Evolutionary conservation across 2,113 vertebrate species (phyloP).

Genomic region (Cranoglanis bouderius): DNA sequence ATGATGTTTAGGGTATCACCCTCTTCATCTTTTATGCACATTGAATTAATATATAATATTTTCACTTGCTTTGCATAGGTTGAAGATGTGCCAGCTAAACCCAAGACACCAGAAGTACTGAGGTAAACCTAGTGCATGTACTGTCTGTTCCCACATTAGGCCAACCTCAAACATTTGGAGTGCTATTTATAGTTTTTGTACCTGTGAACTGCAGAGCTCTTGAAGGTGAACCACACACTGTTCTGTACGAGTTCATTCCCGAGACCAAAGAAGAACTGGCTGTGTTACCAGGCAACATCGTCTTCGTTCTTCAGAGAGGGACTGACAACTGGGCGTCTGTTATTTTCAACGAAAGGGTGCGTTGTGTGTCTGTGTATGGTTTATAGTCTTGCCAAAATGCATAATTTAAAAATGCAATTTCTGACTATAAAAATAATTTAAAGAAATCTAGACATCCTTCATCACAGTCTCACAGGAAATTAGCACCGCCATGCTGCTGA

Average conservation of each 20-base stretch:
- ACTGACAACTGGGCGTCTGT: conserved; percentile 94
- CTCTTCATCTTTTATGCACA: neutral
- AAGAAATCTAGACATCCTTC: neutral
- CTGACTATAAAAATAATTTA: neutral
- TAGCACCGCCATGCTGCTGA: neutral
- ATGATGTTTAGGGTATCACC: neutral
- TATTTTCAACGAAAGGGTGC: conserved; percentile 92
- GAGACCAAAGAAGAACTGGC: conserved; percentile 87
- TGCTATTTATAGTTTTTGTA: neutral
- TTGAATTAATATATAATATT: neutral
- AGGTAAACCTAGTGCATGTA: conserved; percentile 72
- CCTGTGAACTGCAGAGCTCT: conserved; percentile 76
- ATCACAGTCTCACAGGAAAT: neutral
- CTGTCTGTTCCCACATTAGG: neutral
- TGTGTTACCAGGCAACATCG: conserved; percentile 91
- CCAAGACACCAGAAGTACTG: conserved; percentile 86
- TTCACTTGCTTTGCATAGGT: conserved; percentile 59
- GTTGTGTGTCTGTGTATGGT: neutral
- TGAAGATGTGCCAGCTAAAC: conserved; percentile 72
- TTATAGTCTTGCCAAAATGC: neutral
- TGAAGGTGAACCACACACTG: conserved; percentile 85
- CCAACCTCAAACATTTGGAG: neutral
- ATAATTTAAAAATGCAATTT: neutral
- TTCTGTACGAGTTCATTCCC: conserved; percentile 86
- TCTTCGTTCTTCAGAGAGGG: conserved; percentile 90